Evolutionary conservation across 2,888 invertebrate species (phyloP).

Genomic region (Lepidocyrtoides sp.): DNA sequence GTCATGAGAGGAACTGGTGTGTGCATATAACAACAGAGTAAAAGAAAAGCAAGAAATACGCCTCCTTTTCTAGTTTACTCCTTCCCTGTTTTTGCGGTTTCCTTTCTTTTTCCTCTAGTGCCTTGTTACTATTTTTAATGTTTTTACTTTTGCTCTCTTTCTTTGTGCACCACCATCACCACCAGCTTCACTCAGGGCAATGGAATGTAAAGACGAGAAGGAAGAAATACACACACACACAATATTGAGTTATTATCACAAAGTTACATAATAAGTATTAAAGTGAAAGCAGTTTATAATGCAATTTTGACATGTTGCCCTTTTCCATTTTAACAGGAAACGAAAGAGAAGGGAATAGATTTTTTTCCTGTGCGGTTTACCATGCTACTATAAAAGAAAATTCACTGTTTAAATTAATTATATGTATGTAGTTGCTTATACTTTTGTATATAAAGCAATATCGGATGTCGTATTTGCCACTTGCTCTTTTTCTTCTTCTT

Average conservation of each 20-base stretch:
- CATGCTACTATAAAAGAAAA: background rate
- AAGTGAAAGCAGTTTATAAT: constrained; percentile 71
- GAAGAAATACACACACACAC: background rate
- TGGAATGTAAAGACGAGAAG: background rate
- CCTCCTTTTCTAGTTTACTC: constrained; percentile 68
- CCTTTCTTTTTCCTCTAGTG: constrained; percentile 38
- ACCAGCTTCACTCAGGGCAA: background rate
- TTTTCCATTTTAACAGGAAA: constrained; percentile 63
- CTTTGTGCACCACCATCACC: background rate
- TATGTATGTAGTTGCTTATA: background rate
- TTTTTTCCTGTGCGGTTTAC: constrained; percentile 38
- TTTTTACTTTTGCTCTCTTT: constrained; percentile 22
- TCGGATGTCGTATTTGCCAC: no score
- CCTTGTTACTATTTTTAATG: constrained; percentile 66
- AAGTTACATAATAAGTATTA: constrained; percentile 53
- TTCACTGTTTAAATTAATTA: background rate
- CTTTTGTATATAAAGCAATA: no score
- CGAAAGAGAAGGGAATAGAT: constrained; percentile 50
- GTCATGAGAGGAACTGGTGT: constrained; percentile 26
- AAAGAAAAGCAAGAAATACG: constrained; percentile 58
- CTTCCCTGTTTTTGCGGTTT: constrained; percentile 61
- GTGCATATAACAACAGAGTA: constrained; percentile 42
- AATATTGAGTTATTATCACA: constrained; percentile 76
- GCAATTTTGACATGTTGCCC: constrained; percentile 75
- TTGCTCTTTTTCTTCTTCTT: background rate